Percentiles rank a stretch among this genome's conserved stretches.
Evolutionary conservation across 2,888 invertebrate genomes (phyloP).

Genomic region (Cantharis nigra): DNA sequence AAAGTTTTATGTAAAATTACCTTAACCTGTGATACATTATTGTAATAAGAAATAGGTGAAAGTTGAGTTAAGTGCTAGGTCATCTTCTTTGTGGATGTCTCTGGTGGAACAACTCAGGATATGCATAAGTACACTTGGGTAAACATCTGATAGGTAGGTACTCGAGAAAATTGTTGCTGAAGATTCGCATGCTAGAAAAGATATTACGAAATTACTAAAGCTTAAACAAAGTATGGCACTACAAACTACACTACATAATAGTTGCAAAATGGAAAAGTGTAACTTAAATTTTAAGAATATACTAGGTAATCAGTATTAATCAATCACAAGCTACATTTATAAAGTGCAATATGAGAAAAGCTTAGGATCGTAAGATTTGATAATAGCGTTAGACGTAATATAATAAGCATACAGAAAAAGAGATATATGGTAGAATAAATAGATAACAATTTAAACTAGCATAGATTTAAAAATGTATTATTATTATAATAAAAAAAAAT

Average conservation of each 20-base stretch:
- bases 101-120: slow-evolving; percentile 17
- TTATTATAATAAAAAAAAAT: not conserved
- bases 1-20: slow-evolving; percentile 2
- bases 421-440: slow-evolving; percentile 12
- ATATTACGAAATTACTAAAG: slow-evolving; percentile 27
- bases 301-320: not conserved
- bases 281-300: slow-evolving; percentile 7
- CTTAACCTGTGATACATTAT: slow-evolving; percentile 16
- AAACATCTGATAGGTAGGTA: slow-evolving; percentile 18
- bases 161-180: slow-evolving; percentile 15
- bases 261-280: slow-evolving; percentile 14
- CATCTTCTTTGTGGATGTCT: slow-evolving; percentile 21
- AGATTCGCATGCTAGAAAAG: slow-evolving; percentile 28
- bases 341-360: slow-evolving; percentile 16
- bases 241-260: slow-evolving; percentile 19
- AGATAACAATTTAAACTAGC: not conserved
- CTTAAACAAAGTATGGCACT: slow-evolving; percentile 11
- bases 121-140: slow-evolving; percentile 17
- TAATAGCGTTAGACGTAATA: slow-evolving; percentile 6
- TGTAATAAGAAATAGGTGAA: slow-evolving; percentile 8
- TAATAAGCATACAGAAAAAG: slow-evolving; percentile 15
- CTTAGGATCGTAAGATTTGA: slow-evolving; percentile 10
- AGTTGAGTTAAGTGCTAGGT: slow-evolving; percentile 10
- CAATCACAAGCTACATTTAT: slow-evolving; percentile 15
- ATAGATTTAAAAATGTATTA: not conserved